Base-by-base conservation (phyloP, 2,797 vertebrate genomes). In the Girardinus metallicus region DNA sequence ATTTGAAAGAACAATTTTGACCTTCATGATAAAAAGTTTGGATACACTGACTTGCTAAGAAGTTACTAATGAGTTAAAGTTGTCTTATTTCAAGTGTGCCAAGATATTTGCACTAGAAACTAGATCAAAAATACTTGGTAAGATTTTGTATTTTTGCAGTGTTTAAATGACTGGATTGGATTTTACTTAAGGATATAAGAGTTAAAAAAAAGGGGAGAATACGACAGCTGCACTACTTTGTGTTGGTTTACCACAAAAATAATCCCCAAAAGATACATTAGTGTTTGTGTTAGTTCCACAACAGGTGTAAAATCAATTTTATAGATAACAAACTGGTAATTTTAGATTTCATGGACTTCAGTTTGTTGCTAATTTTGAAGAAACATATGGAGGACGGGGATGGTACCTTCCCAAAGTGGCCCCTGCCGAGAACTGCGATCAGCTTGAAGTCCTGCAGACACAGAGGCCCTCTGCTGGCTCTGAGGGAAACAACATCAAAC, bases 321-420 rank as follows among this genome's bases (percentile, higher is more conserved):
- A 31, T 5, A 36, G 23, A 23, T n/a, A 72, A 44, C 9, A 29
- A 16, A 46, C 4, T 21, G 21, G 11, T 4, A 46, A 36, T n/a
- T 62, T n/a, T 47, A 34, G 44, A 47, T 31, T 18, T 46, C 1
- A 31, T 29, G 16, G 18, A 47, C 9, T 47, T 31, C 26, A 73
- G 34, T 43, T 15, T 26, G 39, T 41, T 5, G 21, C 10, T 5
- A 4, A 26, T 26, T 26, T 43, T 41, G 23, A 68, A 26, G 36
- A 13, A 41, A 3, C 9, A 26, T 21, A 12, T 41, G 2, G 39
- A 41, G 36, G 64, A 41, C 7, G 10, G 26, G 0, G 6, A 2
- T 23, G 18, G 6, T 89, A 98, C 97, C 96, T 98, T 98, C 66
- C 97, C 97, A 90, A 98, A 98, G 91, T 98, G 97, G 18, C 97